Conservation (phyloP, 2,888 invertebrate genomes). For the Drosophila paracracens region DNA sequence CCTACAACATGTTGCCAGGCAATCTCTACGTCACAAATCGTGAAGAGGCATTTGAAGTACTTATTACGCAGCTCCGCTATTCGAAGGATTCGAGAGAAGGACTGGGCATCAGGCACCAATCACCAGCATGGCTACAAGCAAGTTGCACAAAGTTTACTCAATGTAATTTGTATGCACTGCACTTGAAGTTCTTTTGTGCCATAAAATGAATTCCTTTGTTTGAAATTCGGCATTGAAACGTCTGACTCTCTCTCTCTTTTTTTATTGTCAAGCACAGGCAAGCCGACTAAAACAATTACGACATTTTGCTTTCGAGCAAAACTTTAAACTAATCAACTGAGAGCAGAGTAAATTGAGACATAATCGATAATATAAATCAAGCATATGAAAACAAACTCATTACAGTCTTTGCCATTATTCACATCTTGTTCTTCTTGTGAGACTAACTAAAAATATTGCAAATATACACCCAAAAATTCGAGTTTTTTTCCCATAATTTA, state of each 20-base stretch:
- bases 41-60: constrained; percentile 1
- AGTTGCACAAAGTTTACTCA: constrained; percentile 69
- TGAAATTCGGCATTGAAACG: constrained; percentile 51
- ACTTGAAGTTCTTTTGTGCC: constrained; percentile 75
- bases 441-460: background rate
- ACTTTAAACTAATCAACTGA: constrained; percentile 71
- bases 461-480: background rate
- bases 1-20: constrained; percentile 9
- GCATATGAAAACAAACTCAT: constrained; percentile 1
- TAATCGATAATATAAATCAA: constrained; percentile 14
- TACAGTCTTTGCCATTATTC: background rate
- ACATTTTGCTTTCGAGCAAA: constrained; percentile 58
- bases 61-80: background rate
- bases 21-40: constrained; percentile 1
- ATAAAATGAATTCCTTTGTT: constrained; percentile 72
- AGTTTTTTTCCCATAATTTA: background rate
- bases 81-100: background rate
- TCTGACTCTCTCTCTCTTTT: background rate
- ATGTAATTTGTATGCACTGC: constrained; percentile 74
- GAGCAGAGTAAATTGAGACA: constrained; percentile 29
- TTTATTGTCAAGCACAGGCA: constrained; percentile 6
- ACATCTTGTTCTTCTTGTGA: background rate
- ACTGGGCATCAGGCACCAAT: constrained; percentile 3
- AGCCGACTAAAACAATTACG: constrained; percentile 52
- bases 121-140: constrained; percentile 35